Percentiles rank a stretch among this genome's conserved stretches.
Conservation (phyloP, 1,140 invertebrate species). For the Ostrea denselamellosa region DNA sequence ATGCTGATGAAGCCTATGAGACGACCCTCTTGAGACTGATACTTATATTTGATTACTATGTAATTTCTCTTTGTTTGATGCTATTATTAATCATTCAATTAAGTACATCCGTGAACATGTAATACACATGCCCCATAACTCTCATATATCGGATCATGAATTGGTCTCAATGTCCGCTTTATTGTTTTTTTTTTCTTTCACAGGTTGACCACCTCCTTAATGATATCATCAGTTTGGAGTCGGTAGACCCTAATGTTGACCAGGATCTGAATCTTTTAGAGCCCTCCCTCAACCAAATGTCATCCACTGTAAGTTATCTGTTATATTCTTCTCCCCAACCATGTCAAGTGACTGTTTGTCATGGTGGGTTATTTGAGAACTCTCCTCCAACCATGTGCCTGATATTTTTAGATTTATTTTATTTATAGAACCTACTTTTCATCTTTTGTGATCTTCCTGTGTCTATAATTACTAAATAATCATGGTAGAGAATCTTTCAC, state of each 20-base stretch:
- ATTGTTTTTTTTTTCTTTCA: background rate
- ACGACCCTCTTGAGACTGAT: background rate
- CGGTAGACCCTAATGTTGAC: constrained; percentile 67
- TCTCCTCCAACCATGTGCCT: too few species aligned
- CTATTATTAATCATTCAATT: background rate
- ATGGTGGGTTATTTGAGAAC: too few species aligned
- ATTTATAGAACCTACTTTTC: too few species aligned
- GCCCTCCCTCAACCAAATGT: constrained; percentile 70
- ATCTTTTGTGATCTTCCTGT: too few species aligned
- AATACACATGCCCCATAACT: background rate
- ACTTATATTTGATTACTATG: background rate
- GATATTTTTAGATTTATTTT: too few species aligned
- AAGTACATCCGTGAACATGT: background rate
- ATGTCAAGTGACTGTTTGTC: background rate
- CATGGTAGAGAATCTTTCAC: too few species aligned
- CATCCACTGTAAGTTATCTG: constrained; percentile 69
- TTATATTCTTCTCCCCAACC: background rate
- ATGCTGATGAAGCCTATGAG: background rate
- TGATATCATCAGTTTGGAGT: constrained; percentile 71
- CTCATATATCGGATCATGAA: background rate
- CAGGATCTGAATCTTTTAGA: constrained; percentile 74
- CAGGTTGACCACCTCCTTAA: constrained; percentile 73
- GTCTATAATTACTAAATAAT: too few species aligned
- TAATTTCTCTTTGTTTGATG: background rate
- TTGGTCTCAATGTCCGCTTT: background rate